A percentile compares a stretch with the other conserved stretches of the same genome.
These are phyloP conservation scores for Poecilia gillii DNA, from an alignment of 2,797 vertebrate species.

Conservation along the genomic window DNA sequence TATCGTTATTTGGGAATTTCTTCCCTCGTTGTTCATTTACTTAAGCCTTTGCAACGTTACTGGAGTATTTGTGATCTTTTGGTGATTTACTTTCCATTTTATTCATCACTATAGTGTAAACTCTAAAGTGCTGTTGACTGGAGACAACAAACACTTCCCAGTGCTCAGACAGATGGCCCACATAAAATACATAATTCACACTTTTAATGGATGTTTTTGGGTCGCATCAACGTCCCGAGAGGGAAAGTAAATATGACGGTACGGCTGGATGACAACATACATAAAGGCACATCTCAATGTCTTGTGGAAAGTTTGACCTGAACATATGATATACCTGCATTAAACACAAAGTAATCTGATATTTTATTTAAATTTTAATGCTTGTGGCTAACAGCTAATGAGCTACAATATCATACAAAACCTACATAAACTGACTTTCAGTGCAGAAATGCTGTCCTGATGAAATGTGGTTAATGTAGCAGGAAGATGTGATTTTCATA, in stretches of 20 bases:
- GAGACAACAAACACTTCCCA: slow-evolving; percentile 35
- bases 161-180: slow-evolving; percentile 25
- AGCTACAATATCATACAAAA: not conserved
- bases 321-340: not conserved
- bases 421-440: not conserved
- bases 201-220: slow-evolving; percentile 42
- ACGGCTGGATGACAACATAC: slow-evolving; percentile 26
- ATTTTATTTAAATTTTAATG: not conserved
- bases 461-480: not conserved
- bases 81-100: slow-evolving; percentile 45
- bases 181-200: slow-evolving; percentile 48
- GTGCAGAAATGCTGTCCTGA: not conserved
- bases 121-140: slow-evolving; percentile 33
- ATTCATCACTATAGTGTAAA: slow-evolving; percentile 41
- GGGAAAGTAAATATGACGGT: slow-evolving; percentile 27
- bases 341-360: not conserved
- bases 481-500: not conserved
- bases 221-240: slow-evolving; percentile 39
- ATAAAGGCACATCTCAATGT: not conserved
- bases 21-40: slow-evolving; percentile 54
- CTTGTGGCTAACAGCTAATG: not conserved
- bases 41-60: slow-evolving; percentile 45
- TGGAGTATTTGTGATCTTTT: slow-evolving; percentile 53
- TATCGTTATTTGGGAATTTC: slow-evolving; percentile 65
- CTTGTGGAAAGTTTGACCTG: not conserved